Conservation (phyloP, 2,113 vertebrate species). For the Myotis brandtii region DNA sequence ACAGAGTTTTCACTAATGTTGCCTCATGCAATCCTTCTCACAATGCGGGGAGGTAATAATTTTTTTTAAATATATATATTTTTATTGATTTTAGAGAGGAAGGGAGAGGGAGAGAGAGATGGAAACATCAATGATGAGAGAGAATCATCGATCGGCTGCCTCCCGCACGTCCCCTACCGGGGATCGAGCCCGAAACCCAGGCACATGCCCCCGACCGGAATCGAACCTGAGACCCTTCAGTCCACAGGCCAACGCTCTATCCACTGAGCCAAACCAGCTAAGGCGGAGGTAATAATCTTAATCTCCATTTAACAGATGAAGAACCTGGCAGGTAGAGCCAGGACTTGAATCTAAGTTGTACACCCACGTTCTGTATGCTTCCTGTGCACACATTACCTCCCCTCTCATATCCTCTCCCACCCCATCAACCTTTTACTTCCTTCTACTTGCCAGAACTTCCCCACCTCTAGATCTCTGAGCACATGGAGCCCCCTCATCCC, state of each 20-base stretch:
- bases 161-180: too few relatives aligned
- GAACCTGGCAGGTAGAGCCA: neutral
- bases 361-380: neutral
- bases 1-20: neutral
- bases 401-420: neutral
- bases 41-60: neutral
- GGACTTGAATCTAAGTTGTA: neutral
- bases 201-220: too few relatives aligned
- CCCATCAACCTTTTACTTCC: neutral
- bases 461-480: neutral
- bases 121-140: too few relatives aligned
- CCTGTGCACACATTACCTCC: neutral
- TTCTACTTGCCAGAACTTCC: neutral
- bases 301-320: neutral
- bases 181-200: too few relatives aligned
- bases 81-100: too few relatives aligned
- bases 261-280: too few relatives aligned
- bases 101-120: too few relatives aligned
- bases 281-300: neutral
- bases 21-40: neutral
- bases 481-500: neutral
- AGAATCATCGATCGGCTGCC: too few relatives aligned
- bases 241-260: too few relatives aligned
- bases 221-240: too few relatives aligned
- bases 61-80: neutral